Percentiles rank a stretch among this genome's conserved stretches.
These are phyloP conservation scores for Murina feae DNA, from an alignment of 2,113 vertebrate species.

Conservation along the genomic window DNA sequence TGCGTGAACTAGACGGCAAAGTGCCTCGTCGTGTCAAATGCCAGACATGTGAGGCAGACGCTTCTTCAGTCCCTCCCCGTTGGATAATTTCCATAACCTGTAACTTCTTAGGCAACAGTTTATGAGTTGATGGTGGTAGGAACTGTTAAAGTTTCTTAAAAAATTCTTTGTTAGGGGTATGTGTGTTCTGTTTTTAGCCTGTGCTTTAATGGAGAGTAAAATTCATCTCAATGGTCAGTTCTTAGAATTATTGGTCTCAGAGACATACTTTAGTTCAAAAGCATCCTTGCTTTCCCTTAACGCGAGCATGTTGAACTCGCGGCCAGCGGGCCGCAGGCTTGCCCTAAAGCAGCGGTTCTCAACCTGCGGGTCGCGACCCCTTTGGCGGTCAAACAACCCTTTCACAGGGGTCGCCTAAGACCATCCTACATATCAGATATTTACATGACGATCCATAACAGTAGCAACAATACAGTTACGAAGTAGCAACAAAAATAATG, in stretches of 20 bases:
- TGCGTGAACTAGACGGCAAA: neutral
- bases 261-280: neutral
- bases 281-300: neutral
- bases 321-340: neutral
- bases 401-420: too few species aligned
- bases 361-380: too few species aligned
- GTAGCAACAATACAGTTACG: too few species aligned
- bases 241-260: neutral
- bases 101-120: neutral
- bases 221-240: neutral
- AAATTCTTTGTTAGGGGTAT: neutral
- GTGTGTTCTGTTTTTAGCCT: neutral
- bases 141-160: neutral
- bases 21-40: neutral
- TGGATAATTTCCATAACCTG: neutral
- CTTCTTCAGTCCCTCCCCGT: neutral
- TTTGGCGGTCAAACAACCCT: too few species aligned
- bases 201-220: neutral
- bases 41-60: neutral
- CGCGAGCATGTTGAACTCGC: neutral
- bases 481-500: too few species aligned
- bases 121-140: neutral
- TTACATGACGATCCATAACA: too few species aligned
- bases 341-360: too few species aligned
- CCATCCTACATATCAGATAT: too few species aligned